Conservation (phyloP, 2,113 vertebrate genomes). For the Dromiciops gliroides region DNA sequence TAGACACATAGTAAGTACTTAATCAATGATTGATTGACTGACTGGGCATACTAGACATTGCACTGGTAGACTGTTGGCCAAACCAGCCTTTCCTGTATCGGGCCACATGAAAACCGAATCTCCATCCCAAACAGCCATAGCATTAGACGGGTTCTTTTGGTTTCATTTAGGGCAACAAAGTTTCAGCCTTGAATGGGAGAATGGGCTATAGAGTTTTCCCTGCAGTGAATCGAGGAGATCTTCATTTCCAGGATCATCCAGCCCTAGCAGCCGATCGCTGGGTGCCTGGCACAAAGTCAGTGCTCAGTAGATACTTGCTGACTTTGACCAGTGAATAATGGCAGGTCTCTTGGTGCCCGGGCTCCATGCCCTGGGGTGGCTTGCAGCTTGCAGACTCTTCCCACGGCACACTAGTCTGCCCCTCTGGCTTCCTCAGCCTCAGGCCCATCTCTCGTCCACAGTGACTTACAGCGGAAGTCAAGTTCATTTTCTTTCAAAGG, state of each 20-base stretch:
- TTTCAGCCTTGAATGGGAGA: not conserved
- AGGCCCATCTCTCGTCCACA: not conserved
- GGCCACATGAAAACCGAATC: not conserved
- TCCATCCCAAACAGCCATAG: no score
- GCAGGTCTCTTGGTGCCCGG: no score
- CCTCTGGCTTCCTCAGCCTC: not conserved
- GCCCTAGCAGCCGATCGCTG: not conserved
- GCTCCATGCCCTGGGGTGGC: not conserved
- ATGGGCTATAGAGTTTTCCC: no score
- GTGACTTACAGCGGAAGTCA: not conserved
- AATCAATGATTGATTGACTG: not conserved
- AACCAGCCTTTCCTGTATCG: not conserved
- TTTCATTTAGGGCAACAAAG: not conserved
- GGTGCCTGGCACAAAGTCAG: no score
- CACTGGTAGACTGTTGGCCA: not conserved
- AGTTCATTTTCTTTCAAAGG: not conserved
- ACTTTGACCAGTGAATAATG: not conserved
- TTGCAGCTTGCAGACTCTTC: not conserved
- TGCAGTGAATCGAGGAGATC: not conserved
- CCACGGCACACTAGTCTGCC: not conserved
- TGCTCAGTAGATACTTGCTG: no score
- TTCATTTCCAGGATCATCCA: slow-evolving; percentile 25
- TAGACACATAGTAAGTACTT: not conserved
- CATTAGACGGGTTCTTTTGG: not conserved
- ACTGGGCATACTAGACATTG: no score